Evolutionary conservation across 2,888 invertebrate genomes (phyloP).

Genomic region (Tipula lateralis): DNA sequence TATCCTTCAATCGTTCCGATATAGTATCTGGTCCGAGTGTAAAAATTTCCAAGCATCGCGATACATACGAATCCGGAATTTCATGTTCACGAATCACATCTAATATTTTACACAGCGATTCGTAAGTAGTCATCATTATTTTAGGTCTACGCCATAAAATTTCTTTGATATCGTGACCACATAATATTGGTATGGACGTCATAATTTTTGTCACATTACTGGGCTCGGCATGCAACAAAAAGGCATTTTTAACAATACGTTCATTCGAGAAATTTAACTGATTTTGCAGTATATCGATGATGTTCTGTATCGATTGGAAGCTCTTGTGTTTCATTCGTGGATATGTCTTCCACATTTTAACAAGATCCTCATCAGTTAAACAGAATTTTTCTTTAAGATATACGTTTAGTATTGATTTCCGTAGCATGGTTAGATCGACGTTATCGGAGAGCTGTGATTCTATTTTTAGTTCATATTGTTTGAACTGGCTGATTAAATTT

Average conservation of each 20-base stretch:
- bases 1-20: constrained; percentile 53
- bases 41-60: constrained; percentile 54
- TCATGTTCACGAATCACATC: constrained; percentile 55
- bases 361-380: constrained; percentile 43
- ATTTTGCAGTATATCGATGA: constrained; percentile 53
- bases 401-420: constrained; percentile 41
- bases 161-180: constrained; percentile 54
- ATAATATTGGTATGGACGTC: constrained; percentile 52
- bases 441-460: constrained; percentile 37
- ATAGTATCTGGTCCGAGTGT: constrained; percentile 57
- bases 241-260: constrained; percentile 56
- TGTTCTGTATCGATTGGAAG: constrained; percentile 52
- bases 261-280: constrained; percentile 54
- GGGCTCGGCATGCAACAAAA: constrained; percentile 57
- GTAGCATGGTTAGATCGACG: constrained; percentile 41
- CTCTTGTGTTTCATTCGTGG: constrained; percentile 48
- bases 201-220: constrained; percentile 56
- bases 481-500: constrained; percentile 42
- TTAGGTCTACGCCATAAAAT: constrained; percentile 57
- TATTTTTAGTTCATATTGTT: constrained; percentile 36
- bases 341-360: constrained; percentile 45
- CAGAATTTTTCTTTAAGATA: constrained; percentile 49
- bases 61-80: constrained; percentile 54
- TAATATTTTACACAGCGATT: constrained; percentile 54
- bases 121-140: constrained; percentile 57